These are phyloP conservation scores for Lithophane socia DNA, from an alignment of 2,888 invertebrate genomes.

Conservation along the genomic window DNA sequence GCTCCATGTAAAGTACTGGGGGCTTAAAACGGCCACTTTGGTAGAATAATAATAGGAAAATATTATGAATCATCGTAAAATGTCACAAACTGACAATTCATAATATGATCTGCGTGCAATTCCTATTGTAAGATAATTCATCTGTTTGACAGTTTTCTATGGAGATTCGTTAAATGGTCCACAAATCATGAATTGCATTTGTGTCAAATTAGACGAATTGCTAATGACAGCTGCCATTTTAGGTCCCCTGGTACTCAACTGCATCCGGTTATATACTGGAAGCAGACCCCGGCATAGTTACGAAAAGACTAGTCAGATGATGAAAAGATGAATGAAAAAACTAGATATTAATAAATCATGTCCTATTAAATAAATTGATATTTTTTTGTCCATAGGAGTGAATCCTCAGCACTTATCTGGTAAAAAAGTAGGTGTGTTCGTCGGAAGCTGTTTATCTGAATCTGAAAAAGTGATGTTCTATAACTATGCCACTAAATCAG, in stretches of 20 bases:
- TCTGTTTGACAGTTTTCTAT: too few species aligned
- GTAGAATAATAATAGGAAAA: too few species aligned
- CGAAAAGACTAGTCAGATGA: not conserved
- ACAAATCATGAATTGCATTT: too few species aligned
- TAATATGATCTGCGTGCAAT: too few species aligned
- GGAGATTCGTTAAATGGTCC: too few species aligned
- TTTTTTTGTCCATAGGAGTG: slow-evolving; percentile 79
- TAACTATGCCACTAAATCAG: slow-evolving; percentile 65
- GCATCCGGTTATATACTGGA: not conserved
- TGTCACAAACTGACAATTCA: too few species aligned
- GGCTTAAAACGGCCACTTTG: too few species aligned
- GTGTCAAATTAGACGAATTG: too few species aligned
- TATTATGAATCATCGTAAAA: too few species aligned
- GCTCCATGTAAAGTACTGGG: not conserved
- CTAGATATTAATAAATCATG: not conserved
- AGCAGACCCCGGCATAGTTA: not conserved
- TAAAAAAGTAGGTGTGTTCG: slow-evolving; percentile 87
- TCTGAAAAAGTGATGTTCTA: slow-evolving; percentile 89
- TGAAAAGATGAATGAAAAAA: not conserved
- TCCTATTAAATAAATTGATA: not conserved
- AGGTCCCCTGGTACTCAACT: not conserved
- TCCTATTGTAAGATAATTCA: too few species aligned
- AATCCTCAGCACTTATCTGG: slow-evolving; percentile 91
- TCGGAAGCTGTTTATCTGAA: slow-evolving; percentile 90
- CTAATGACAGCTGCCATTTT: too few species aligned